phyloP scores from a whole-genome alignment of 1,140 invertebrate genomes.

The Pemphigus obesinymphae region DNA sequence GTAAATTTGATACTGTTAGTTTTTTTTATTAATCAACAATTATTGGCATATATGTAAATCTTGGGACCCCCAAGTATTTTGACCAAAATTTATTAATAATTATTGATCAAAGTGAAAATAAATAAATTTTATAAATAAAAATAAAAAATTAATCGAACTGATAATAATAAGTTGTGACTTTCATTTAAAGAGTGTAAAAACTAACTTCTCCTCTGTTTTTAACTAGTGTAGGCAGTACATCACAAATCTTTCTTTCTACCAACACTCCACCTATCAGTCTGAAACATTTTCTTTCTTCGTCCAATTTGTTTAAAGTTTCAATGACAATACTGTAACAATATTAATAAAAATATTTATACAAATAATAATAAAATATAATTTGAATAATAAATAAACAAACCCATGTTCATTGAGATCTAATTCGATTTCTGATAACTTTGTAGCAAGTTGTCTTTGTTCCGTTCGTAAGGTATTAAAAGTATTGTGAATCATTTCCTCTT shows the following conservation, averaged over 20 bases:
- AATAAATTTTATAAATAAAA: no score
- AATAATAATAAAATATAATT: not conserved
- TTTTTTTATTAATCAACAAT: no score
- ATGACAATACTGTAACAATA: conserved; percentile 78
- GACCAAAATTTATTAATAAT: no score
- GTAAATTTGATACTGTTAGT: no score
- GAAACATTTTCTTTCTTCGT: conserved; percentile 83
- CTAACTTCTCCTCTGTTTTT: conserved; percentile 75
- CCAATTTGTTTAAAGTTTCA: conserved; percentile 83
- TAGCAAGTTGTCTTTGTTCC: conserved; percentile 78
- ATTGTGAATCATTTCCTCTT: conserved; percentile 71
- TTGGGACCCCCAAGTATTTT: no score
- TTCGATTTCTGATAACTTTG: conserved; percentile 86
- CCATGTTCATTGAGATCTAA: conserved; percentile 91
- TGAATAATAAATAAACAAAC: conserved; percentile 54
- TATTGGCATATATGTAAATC: no score
- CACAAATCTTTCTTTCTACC: conserved; percentile 86
- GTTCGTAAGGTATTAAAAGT: conserved; percentile 80
- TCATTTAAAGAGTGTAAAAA: no score
- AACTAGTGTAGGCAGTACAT: conserved; percentile 78
- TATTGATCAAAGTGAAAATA: no score
- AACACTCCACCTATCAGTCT: conserved; percentile 88
- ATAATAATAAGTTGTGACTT: not conserved
- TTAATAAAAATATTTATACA: conserved; percentile 3
- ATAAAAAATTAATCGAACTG: not conserved